Base-by-base conservation (phyloP, 2,888 invertebrate genomes). In the Ischnus inquisitorius region DNA sequence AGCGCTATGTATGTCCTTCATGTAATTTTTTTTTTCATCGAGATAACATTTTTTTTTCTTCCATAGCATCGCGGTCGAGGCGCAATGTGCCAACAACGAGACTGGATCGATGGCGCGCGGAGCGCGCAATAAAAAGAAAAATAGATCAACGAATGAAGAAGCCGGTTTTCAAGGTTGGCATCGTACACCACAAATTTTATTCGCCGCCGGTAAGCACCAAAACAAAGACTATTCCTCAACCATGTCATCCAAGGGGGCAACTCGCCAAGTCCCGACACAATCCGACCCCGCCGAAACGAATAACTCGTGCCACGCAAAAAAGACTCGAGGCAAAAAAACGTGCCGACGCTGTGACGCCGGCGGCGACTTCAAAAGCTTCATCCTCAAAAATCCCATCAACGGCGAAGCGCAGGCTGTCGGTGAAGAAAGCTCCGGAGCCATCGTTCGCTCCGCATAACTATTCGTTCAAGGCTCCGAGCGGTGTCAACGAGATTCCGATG, bases 381-480 rank as follows among this genome's bases (percentile, higher is more conserved):
- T 3, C 10, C 0, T 8, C 25, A n/a, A 74, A 48, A 34, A 12
- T 1, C 14, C 0, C 0, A 22, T 16, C 65, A 0, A 14, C 16
- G 1, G 64, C 19, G 34, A 22, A 64, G 46, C 62, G 25, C 2
- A 6, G n/a, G 5, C 14, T 3, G 1, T 65, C 90, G 90, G 68
- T 25, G 5, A 64, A 54, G 8, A 41, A n/a, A 54, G 1, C 12
- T 10, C 5, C 0, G 6, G 12, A 14, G 5, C 0, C 90, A 46
- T 94, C 94, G 0, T 95, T 95, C 92, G 95, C 95, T 10, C 95
- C 96, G 0, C 90, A 90, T 76, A 94, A 95, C 93, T 94, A 95
- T 16, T 86, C 91, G 12, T 96, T 96, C 88, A 94, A 93, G 87
- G 93, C 95, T 3, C 95, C 95, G 0, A 81, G 90, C 8, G 92